Evolutionary conservation across 2,113 vertebrate species (phyloP), one percentile per base, ranked within the genome.

Genomic region (Hypocryptadius cinnamomeus): DNA sequence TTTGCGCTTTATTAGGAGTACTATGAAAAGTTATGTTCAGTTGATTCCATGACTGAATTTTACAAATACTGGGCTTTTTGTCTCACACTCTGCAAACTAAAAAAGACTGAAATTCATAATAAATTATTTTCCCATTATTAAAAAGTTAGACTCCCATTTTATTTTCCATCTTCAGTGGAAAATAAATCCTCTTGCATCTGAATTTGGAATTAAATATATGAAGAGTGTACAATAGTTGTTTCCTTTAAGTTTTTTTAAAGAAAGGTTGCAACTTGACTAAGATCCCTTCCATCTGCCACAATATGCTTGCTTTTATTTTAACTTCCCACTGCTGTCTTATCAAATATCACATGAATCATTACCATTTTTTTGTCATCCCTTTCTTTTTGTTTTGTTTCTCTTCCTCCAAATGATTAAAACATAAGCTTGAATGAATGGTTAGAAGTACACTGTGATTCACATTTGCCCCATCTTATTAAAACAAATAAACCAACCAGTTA

Each of bases 341-440:
- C 97, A 96, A 94, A 94, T 94, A 96, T 88, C 95, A 79, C 95
- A 96, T 97, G 87, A 98, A 98, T 98, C 97, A 97, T 93, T 82
- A 88, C 85, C 93, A 90, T 94, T 97, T 98, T 97, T 96, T 97
- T 98, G 95, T 93, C 97, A 61, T 96, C 60, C 48, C 42, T 89
- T 95, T 96, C 76, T 96, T 97, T 97, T 97, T 91, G 93, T 97
- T 97, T 97, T 89, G 90, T 97, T 97, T 97, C 94, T 97, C 97
- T 96, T 97, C 92, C 96, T 96, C 96, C 97, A 96, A 97, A 98
- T 98, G 97, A 98, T 98, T 98, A 98, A 98, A 97, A 92, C 94
- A 91, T 90, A 78, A 97, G 92, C 96, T 97, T 97, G 97, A 97
- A 94, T 95, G 97, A 94, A 97, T 93, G 95, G 95, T 97, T 97